These are phyloP conservation scores for Drosophila tristis DNA, from an alignment of 1,140 invertebrate genomes.

Conservation along the genomic window DNA sequence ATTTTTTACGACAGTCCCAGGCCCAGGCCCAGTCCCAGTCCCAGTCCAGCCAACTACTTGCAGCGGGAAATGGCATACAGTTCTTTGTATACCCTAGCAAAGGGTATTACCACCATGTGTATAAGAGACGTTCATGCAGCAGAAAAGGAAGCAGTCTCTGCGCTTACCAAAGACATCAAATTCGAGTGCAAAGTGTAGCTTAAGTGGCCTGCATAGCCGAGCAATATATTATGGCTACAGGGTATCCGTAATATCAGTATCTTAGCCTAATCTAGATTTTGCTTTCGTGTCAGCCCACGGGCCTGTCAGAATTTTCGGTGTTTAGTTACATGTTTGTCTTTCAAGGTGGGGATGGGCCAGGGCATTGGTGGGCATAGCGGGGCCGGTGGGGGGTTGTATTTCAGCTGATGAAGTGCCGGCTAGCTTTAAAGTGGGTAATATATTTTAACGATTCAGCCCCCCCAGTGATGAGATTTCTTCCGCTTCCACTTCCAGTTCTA, in stretches of 20 bases:
- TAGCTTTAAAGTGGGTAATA: constrained; percentile 77
- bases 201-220: no score
- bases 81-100: no score
- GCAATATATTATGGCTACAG: constrained; percentile 7
- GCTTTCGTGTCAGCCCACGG: constrained; percentile 18
- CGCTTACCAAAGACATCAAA: no score
- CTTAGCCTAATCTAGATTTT: constrained; percentile 30
- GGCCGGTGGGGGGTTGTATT: no score
- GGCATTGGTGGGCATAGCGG: no score
- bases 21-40: not conserved
- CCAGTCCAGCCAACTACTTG: no score
- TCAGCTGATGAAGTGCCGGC: constrained; percentile 67
- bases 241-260: constrained; percentile 28
- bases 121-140: no score
- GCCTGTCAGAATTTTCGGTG: constrained; percentile 52
- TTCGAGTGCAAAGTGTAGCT: no score
- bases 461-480: constrained; percentile 63
- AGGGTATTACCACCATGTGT: no score
- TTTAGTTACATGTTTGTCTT: constrained; percentile 77
- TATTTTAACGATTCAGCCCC: constrained; percentile 71
- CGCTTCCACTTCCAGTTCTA: constrained; percentile 12
- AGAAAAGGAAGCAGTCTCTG: no score
- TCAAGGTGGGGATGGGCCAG: not conserved
- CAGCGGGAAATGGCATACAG: no score
- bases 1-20: constrained; percentile 75